Base-by-base conservation (phyloP, 2,797 vertebrate species). In the Liparis tanakae region DNA sequence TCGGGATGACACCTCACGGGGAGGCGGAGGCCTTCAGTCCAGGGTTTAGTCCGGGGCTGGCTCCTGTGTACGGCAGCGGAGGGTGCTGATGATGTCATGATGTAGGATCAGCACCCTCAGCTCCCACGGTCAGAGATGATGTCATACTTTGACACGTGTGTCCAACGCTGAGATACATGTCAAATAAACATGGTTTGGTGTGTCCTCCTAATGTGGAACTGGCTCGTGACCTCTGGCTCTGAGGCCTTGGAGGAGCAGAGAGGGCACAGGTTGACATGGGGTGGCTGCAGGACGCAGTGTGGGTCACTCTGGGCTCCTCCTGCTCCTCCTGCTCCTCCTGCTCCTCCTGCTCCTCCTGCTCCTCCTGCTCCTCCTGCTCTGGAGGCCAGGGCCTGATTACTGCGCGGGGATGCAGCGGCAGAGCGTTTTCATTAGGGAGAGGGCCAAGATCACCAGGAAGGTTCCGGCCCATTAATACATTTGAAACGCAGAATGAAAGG, bases 401-500 rank as follows among this genome's bases (percentile, higher is more conserved):
- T 89, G 91, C 79, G 6, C 88, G 88, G 91, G 92, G 93, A 94
- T 91, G 86, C 82, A 82, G 85, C 85, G 83, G 74, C 94, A 95
- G 89, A 92, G 85, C 86, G 91, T 93, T 95, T 94, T 94, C 94
- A 95, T 95, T 95, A 95, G 91, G 88, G 86, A 93, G 86, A 94
- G 92, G 93, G 93, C 94, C 94, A 92, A 93, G 93, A 94, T 95
- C 94, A 93, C 90, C 92, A 90, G 91, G 93, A 94, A 93, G 92
- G 94, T 95, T 95, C 92, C 93, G 92, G 93, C 91, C 93, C 94
- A 95, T 95, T 95, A 95, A 94, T 94, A 94, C 92, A 93, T 95
- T 95, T 94, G 93, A 95, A 95, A 94, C 90, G 90, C 88, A 87
- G 76, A 92, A 94, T 92, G 90, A 93, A 93, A 88, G 87, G 71